phyloP scores from a whole-genome alignment of 2,888 invertebrate species.

The Rotaria sp. region DNA sequence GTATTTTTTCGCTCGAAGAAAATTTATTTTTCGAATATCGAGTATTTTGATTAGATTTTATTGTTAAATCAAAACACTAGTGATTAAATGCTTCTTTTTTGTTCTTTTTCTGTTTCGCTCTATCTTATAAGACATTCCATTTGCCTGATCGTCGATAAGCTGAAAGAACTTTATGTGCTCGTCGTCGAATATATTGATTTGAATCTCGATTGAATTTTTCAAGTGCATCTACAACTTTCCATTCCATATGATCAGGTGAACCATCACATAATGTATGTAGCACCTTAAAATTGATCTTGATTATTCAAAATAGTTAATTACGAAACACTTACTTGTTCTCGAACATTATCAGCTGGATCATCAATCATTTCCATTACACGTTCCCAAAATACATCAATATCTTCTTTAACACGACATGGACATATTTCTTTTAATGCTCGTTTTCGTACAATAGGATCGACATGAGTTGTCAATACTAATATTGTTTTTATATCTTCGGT shows the following conservation, averaged over 20 bases:
- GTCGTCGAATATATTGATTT: slow-evolving; percentile 48
- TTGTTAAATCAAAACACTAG: too few species aligned
- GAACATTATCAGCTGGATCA: slow-evolving; percentile 48
- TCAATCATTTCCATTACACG: slow-evolving; percentile 49
- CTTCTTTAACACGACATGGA: slow-evolving; percentile 51
- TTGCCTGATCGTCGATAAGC: slow-evolving; percentile 50
- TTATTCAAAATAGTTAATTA: neutral
- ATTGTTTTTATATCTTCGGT: slow-evolving; percentile 50
- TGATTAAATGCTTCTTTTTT: too few species aligned
- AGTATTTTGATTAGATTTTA: too few species aligned
- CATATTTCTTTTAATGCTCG: slow-evolving; percentile 52
- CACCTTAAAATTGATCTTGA: slow-evolving; percentile 42
- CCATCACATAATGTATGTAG: slow-evolving; percentile 53
- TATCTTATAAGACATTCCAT: slow-evolving; percentile 50
- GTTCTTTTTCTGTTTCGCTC: too few species aligned
- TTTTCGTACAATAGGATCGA: slow-evolving; percentile 48
- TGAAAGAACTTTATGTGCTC: slow-evolving; percentile 49
- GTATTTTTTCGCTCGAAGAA: too few species aligned
- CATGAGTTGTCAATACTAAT: slow-evolving; percentile 48
- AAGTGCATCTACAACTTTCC: slow-evolving; percentile 48
- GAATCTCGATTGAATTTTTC: slow-evolving; percentile 50
- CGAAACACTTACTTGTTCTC: slow-evolving; percentile 44
- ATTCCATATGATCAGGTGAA: slow-evolving; percentile 50
- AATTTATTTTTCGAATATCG: too few species aligned
- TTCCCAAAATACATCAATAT: slow-evolving; percentile 50